Evolutionary conservation across 2,113 vertebrate species (phyloP).

Genomic region (Apodemus sylvaticus): DNA sequence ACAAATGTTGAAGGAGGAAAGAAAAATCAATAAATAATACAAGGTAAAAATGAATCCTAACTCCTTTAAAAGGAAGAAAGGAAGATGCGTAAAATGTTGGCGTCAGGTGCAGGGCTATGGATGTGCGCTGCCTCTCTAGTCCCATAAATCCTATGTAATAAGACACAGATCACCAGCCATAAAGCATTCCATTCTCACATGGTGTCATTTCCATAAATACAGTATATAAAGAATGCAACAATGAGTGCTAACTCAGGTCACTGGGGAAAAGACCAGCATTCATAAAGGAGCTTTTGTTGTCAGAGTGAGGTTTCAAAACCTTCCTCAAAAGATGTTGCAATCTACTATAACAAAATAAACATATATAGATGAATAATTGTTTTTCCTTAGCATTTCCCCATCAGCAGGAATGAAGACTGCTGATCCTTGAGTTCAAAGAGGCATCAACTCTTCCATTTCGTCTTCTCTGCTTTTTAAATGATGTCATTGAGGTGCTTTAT

Average conservation of each 20-base stretch:
- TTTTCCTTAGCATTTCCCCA: neutral
- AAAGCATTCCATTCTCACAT: slow-evolving; percentile 72
- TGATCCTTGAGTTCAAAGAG: slow-evolving; percentile 23
- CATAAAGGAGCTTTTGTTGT: slow-evolving; percentile 32
- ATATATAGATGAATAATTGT: neutral
- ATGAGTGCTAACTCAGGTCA: slow-evolving; percentile 60
- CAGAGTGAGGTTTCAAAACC: slow-evolving; percentile 36
- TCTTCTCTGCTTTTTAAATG: neutral
- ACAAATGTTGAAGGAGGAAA: slow-evolving; percentile 14
- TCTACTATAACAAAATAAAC: slow-evolving; percentile 41
- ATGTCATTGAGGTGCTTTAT: neutral
- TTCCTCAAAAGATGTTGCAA: slow-evolving; percentile 38
- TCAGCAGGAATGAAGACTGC: slow-evolving; percentile 10
- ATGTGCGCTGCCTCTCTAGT: slow-evolving; percentile 10
- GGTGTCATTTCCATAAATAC: slow-evolving; percentile 26
- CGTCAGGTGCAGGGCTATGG: neutral
- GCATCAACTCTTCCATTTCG: neutral
- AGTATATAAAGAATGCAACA: slow-evolving; percentile 8
- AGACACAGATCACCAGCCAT: slow-evolving; percentile 65
- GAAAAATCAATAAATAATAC: slow-evolving; percentile 45
- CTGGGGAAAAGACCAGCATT: slow-evolving; percentile 27
- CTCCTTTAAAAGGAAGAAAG: neutral
- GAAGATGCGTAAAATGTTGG: rapidly evolving
- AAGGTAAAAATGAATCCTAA: slow-evolving; percentile 35
- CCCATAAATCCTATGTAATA: slow-evolving; percentile 65